Evolutionary conservation across 1,140 invertebrate genomes (phyloP), one percentile per base, ranked within the genome.

Genomic region (Rhagoletis zephyria): DNA sequence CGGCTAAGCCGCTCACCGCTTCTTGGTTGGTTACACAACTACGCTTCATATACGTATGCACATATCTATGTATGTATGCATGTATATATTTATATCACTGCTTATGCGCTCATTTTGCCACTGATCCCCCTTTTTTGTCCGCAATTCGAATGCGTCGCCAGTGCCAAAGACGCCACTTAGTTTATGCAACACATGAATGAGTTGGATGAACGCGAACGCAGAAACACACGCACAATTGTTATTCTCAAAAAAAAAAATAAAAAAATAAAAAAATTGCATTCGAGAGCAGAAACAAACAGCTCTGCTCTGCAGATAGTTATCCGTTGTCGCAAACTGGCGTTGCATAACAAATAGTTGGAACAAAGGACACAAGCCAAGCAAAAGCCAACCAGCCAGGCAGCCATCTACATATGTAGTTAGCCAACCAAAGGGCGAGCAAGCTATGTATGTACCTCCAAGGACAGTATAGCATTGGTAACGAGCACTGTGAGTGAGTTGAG

Each of bases 261-360:
- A 67, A 42, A 67, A 12, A 67, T 42, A n/a, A n/a, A n/a, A n/a
- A 67, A 67, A 67, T 40, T 67, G 42, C 42, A 16, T 10, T 30
- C 30, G 30, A 67, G 40, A 1, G 42, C 67, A 81, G 48, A n/a
- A 9, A 56, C 16, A 56, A 81, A 81, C 45, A 56, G n/a, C 10
- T n/a, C 6, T 2, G 6, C 48, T n/a, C 6, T 2, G 6, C 48
- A 56, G 74, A n/a, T 51, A 56, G 74, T 81, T 81, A 81, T 81
- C 74, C 74, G 1, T 30, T 56, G 74, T 6, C 74, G 74, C n/a
- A 81, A 45, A 81, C 74, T 56, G 48, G n/a, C 70, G 45, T 77
- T 77, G 70, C 70, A 77, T 77, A 77, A 77, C 70, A 77, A 77
- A 77, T 77, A 77, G 74, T 56, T 81, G 45, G 48, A 56, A 81